Percentiles rank a stretch among this genome's conserved stretches.
These are phyloP conservation scores for Falco concolor DNA, from an alignment of 2,797 vertebrate genomes.

Conservation along the genomic window DNA sequence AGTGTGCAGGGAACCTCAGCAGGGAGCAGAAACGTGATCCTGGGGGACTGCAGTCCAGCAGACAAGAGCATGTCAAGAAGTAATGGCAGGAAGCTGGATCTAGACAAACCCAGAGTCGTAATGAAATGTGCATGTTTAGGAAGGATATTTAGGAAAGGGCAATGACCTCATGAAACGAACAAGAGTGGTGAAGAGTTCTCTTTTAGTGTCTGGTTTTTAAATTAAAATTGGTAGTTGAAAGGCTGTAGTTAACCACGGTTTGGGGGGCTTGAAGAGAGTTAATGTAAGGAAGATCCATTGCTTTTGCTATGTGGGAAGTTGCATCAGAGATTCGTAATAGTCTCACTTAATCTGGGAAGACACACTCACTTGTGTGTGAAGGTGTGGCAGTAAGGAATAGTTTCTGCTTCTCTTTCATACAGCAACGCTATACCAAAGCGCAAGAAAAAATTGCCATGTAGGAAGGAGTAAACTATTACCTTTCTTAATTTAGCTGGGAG, in stretches of 20 bases:
- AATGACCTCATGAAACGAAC: not conserved
- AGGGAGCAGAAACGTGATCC: constrained; percentile 17
- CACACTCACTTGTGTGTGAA: not conserved
- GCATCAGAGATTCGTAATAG: not conserved
- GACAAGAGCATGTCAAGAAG: constrained; percentile 12
- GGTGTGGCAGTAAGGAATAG: not conserved
- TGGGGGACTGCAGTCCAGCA: not conserved
- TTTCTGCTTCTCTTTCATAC: not conserved
- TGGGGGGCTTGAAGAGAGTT: not conserved
- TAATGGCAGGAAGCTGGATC: constrained; percentile 21
- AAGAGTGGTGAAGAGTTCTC: not conserved
- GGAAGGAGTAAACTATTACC: not conserved
- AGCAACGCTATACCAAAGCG: not conserved
- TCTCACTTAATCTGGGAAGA: not conserved
- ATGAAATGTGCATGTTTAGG: constrained; percentile 7
- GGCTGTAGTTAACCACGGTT: not conserved
- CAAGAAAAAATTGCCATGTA: not conserved
- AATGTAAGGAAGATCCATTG: not conserved
- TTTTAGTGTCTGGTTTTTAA: not conserved
- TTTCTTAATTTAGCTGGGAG: not conserved
- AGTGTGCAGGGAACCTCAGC: not conserved
- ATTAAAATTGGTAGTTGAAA: not conserved
- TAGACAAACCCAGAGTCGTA: not conserved
- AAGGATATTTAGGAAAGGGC: not conserved
- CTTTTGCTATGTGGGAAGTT: not conserved